Evolutionary conservation across 2,113 vertebrate genomes (phyloP).

Genomic region (Heliornis fulica): DNA sequence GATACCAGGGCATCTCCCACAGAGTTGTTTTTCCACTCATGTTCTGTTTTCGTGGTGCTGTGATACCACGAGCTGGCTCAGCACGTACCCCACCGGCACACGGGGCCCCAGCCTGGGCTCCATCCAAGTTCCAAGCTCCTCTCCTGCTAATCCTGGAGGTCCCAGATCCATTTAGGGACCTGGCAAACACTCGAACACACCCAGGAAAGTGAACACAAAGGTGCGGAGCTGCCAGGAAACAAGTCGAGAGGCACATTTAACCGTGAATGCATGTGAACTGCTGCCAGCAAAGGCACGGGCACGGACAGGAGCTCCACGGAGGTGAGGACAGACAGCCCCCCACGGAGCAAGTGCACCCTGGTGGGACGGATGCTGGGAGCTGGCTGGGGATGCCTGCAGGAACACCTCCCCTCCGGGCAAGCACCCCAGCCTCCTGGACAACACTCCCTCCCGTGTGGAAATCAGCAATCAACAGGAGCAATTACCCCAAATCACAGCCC

Average conservation of each 20-base stretch:
- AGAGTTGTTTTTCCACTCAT: not conserved
- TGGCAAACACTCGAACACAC: not conserved
- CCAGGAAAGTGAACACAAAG: not conserved
- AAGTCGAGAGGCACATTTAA: not conserved
- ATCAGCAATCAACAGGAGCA: conserved; percentile 53
- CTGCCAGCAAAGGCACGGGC: not conserved
- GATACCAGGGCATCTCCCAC: not conserved
- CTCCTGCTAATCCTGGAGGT: not conserved
- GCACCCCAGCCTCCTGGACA: not conserved
- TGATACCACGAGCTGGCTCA: not conserved
- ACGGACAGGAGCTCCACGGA: not conserved
- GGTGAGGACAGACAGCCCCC: not conserved
- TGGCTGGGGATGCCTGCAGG: not conserved
- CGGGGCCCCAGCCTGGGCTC: not conserved
- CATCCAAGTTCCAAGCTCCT: not conserved
- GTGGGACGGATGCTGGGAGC: not conserved
- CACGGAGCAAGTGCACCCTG: fast-evolving
- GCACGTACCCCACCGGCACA: not conserved
- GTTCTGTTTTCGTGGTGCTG: not conserved
- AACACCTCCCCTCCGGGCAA: not conserved
- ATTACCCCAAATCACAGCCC: conserved; percentile 47
- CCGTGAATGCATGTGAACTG: fast-evolving
- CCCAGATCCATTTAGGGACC: not conserved
- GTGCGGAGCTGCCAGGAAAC: not conserved
- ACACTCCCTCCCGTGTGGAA: conserved; percentile 38